phyloP scores from a whole-genome alignment of 2,797 vertebrate species.

The Syncerus caffer region DNA sequence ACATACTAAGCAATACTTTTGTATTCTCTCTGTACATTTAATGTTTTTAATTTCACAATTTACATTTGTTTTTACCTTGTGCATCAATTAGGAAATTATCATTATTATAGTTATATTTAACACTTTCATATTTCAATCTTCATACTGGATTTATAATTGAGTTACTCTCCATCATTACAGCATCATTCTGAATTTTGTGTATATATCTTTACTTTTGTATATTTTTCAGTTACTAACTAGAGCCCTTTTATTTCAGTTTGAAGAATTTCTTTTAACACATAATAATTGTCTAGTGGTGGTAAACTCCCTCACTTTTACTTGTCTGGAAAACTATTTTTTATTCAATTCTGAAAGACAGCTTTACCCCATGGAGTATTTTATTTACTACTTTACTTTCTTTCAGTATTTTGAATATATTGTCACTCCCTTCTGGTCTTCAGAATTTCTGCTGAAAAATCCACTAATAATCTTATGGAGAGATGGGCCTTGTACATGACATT shows the following conservation, averaged over 20 bases:
- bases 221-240: not conserved
- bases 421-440: not conserved
- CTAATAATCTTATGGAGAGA: not conserved
- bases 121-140: not conserved
- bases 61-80: not conserved
- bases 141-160: not conserved
- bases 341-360: not conserved
- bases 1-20: not conserved
- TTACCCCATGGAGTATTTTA: not conserved
- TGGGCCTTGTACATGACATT: not conserved
- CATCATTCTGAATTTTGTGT: not conserved
- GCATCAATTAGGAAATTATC: not conserved
- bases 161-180: not conserved
- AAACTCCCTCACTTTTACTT: not conserved
- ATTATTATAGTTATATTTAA: not conserved
- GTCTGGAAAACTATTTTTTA: not conserved
- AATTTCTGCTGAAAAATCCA: not conserved
- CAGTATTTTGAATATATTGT: not conserved
- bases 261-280: not conserved
- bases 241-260: not conserved
- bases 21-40: not conserved
- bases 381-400: not conserved
- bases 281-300: not conserved
- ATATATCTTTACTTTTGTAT: not conserved
- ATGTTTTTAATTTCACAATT: not conserved